A percentile compares a stretch with the other conserved stretches of the same genome.
Evolutionary conservation across 2,113 vertebrate genomes (phyloP).

Genomic region (Bucco capensis): DNA sequence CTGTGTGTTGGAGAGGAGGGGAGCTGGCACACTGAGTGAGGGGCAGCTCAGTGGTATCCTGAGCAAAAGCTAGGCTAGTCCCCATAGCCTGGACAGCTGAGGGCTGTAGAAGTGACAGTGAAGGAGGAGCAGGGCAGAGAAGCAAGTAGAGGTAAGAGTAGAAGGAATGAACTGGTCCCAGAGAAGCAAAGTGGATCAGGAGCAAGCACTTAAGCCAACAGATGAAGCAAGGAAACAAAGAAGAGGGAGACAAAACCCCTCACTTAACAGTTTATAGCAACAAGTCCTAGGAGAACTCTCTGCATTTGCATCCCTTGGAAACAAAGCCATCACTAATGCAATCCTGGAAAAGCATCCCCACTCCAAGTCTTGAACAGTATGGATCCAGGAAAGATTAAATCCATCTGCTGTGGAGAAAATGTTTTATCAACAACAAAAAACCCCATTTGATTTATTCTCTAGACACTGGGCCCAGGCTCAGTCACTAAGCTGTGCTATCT

Average conservation of each 20-base stretch:
- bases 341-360: conserved; percentile 37
- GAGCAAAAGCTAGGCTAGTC: neutral
- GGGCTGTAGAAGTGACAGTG: neutral
- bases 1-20: neutral
- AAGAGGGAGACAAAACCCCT: neutral
- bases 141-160: neutral
- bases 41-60: neutral
- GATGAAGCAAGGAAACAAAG: neutral
- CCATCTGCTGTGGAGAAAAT: conserved; percentile 61
- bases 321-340: neutral
- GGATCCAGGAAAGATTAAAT: conserved; percentile 68
- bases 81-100: neutral
- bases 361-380: conserved; percentile 12
- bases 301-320: conserved; percentile 16
- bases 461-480: conserved; percentile 49
- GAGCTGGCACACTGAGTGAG: neutral
- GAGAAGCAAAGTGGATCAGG: neutral
- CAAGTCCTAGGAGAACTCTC: neutral
- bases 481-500: conserved; percentile 55
- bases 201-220: neutral
- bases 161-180: neutral
- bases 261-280: neutral
- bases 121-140: neutral
- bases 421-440: conserved; percentile 64
- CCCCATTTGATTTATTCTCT: conserved; percentile 61